Base-by-base conservation (phyloP, 2,888 invertebrate species). In the Melipona beecheii region DNA sequence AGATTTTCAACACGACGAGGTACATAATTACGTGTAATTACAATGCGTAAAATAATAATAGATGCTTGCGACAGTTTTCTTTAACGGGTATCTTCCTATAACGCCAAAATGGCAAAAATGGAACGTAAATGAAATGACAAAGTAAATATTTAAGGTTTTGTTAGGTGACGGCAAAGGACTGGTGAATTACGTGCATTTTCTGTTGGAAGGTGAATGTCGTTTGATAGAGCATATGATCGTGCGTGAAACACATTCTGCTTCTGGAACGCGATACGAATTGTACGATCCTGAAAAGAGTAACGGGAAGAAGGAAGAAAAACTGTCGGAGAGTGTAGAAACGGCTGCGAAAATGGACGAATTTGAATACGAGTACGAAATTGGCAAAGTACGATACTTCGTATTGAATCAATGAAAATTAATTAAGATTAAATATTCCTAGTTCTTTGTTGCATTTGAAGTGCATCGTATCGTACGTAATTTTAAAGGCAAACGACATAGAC, bases 211-310 rank as follows among this genome's bases (percentile, higher is more conserved):
- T 2, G 95, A 95, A 77, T 96, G 96, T 90, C 95, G 95, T 91
- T 95, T 96, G 93, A 95, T 96, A 82, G 96, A 96, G 89, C 95
- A 96, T 43, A 92, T 96, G 77, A 92, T 95, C 89, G 93, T 96
- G 58, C 91, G 93, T 27, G 94, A 95, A 60, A 92, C 92, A 54
- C 91, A 92, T 65, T 92, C 90, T 50, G 90, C 94, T 15, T 94
- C 94, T 5, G 94, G 93, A 79, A 94, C 92, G 54, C 94, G 92
- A 83, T 96, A 95, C 81, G 91, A 94, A n/a, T 91, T 96, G 3
- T 95, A 95, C 82, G 94, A 95, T 90, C 95, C 95, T 19, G 56
- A 68, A 69, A 52, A 78, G n/a, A 27, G 13, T 9, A 4, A 36
- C 17, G 17, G 6, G 0, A n/a, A 56, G 36, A 27, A 19, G 15